A percentile compares a stretch with the other conserved stretches of the same genome.
phyloP scores from a whole-genome alignment of 2,888 invertebrate genomes.

The Dynastes grantii region DNA sequence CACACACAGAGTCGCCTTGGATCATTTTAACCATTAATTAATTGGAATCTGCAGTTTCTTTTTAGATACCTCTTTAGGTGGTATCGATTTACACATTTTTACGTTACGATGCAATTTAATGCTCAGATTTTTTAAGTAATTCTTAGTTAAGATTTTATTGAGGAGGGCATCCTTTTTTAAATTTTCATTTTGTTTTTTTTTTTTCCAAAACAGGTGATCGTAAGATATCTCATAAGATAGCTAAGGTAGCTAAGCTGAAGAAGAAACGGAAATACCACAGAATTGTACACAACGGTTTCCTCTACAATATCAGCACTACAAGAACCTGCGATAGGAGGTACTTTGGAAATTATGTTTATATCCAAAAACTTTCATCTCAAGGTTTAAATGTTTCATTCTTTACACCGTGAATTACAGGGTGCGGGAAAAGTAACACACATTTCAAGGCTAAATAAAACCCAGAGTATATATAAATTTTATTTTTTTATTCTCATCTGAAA shows the following conservation, averaged over 20 bases:
- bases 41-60: too few species aligned
- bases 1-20: too few species aligned
- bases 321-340: constrained; percentile 47
- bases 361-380: not conserved
- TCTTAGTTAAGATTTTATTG: constrained; percentile 24
- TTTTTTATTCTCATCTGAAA: too few species aligned
- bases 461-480: too few species aligned
- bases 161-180: constrained; percentile 6
- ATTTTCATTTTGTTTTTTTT: constrained; percentile 27
- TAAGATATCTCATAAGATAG: not conserved
- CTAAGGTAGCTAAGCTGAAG: constrained; percentile 5
- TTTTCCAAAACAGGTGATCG: constrained; percentile 3
- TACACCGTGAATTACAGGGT: not conserved
- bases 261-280: constrained; percentile 51
- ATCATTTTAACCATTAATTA: too few species aligned
- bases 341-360: not conserved
- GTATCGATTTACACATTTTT: too few species aligned
- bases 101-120: too few species aligned
- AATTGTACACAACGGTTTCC: constrained; percentile 59
- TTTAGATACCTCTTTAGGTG: too few species aligned
- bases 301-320: constrained; percentile 60
- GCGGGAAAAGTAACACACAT: too few species aligned
- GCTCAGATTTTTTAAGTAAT: too few species aligned
- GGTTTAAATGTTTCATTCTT: too few species aligned
- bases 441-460: too few species aligned